Percentiles rank a stretch among this genome's conserved stretches.
phyloP scores from a whole-genome alignment of 2,797 vertebrate genomes.

The Loris lydekkerianus region DNA sequence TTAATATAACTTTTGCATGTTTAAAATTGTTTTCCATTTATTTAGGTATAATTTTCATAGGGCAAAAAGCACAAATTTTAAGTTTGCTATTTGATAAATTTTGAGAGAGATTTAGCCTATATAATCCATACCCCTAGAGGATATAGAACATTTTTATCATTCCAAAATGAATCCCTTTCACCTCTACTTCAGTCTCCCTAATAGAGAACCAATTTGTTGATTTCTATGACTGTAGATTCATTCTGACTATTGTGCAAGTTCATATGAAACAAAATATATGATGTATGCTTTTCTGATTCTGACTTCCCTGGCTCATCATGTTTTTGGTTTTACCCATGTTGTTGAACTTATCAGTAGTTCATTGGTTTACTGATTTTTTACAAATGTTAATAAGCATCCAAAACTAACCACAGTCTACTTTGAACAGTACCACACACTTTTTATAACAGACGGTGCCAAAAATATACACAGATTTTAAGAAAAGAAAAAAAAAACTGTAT shows the following conservation, averaged over 20 bases:
- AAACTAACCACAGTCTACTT: not conserved
- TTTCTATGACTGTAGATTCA: not conserved
- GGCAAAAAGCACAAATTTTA: not conserved
- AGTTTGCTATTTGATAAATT: not conserved
- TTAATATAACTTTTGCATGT: not conserved
- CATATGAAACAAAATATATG: not conserved
- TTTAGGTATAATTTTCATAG: not conserved
- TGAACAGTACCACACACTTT: not conserved
- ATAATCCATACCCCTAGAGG: not conserved
- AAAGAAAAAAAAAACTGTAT: too few species aligned
- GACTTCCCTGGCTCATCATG: not conserved
- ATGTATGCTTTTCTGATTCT: not conserved
- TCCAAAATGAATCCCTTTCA: not conserved
- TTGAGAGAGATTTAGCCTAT: not conserved
- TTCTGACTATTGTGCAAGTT: not conserved
- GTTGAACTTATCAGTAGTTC: not conserved
- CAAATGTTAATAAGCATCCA: not conserved
- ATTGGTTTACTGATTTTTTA: not conserved
- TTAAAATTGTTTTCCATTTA: not conserved
- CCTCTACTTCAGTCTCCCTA: not conserved
- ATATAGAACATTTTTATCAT: not conserved
- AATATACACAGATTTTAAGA: too few species aligned
- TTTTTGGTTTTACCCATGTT: not conserved
- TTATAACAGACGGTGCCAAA: not conserved
- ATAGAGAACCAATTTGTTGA: not conserved